Conservation (phyloP, 2,888 invertebrate species). For the Panopea generosa region DNA sequence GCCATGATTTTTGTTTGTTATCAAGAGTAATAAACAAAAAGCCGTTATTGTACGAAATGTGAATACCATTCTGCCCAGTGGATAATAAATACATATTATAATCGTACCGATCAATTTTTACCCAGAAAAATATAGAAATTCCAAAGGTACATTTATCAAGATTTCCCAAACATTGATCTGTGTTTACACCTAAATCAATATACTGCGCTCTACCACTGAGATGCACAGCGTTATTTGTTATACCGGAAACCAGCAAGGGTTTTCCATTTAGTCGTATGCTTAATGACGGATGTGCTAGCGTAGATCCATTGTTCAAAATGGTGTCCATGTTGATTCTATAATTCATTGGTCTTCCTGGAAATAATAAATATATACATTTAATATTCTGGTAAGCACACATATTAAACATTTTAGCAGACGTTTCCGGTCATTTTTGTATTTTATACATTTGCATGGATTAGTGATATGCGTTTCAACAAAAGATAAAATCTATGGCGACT, state of each 20-base stretch:
- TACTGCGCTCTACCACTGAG: slow-evolving; percentile 79
- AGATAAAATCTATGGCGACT: too few species aligned
- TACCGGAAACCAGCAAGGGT: slow-evolving; percentile 73
- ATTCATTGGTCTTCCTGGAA: slow-evolving; percentile 73
- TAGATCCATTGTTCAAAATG: slow-evolving; percentile 53
- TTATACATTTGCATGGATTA: too few species aligned
- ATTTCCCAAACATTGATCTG: slow-evolving; percentile 80
- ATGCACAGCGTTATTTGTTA: slow-evolving; percentile 76
- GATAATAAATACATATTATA: slow-evolving; percentile 81
- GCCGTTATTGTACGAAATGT: slow-evolving; percentile 76
- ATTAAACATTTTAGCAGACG: too few species aligned
- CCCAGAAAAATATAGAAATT: slow-evolving; percentile 80
- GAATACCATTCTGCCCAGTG: slow-evolving; percentile 78
- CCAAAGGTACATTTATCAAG: slow-evolving; percentile 78
- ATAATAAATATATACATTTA: too few species aligned
- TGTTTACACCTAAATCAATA: slow-evolving; percentile 77
- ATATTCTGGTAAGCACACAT: too few species aligned
- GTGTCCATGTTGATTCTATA: slow-evolving; percentile 76
- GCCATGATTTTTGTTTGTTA: slow-evolving; percentile 67
- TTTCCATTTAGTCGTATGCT: slow-evolving; percentile 67
- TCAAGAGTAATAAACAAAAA: slow-evolving; percentile 71
- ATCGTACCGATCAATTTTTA: slow-evolving; percentile 75
- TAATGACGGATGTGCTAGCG: slow-evolving; percentile 64
- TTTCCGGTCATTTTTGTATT: too few species aligned
- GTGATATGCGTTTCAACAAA: too few species aligned